Conservation (phyloP, 2,113 vertebrate species). For the Uropsilus gracilis region DNA sequence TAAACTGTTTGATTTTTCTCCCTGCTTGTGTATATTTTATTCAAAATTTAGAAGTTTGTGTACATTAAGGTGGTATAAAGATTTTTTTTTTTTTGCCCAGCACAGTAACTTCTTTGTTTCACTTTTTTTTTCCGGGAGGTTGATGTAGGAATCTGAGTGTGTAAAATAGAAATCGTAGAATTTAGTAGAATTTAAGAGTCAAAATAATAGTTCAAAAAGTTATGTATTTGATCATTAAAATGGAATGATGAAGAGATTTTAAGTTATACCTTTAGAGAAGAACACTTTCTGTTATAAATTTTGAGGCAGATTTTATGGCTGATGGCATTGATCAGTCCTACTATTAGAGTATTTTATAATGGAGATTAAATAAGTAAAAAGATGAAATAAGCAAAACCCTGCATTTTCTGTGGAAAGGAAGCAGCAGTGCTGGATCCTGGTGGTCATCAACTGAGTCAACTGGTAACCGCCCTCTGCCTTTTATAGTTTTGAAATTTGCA, state of each 20-base stretch:
- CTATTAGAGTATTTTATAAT: not conserved
- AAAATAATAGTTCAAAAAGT: not conserved
- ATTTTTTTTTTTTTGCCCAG: conserved; percentile 53
- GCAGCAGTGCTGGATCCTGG: not conserved
- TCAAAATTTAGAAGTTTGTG: not conserved
- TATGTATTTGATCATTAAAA: not conserved
- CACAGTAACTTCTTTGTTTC: not conserved
- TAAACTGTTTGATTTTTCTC: not conserved
- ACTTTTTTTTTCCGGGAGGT: not conserved
- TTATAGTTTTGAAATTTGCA: not conserved
- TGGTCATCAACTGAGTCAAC: not conserved
- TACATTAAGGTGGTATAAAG: not conserved
- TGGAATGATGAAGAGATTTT: not conserved
- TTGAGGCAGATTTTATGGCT: not conserved
- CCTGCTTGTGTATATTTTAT: not conserved
- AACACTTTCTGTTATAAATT: not conserved
- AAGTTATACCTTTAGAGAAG: not conserved
- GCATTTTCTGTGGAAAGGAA: not conserved
- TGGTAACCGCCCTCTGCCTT: not conserved
- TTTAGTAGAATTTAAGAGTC: conserved; percentile 18
- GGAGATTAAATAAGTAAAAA: not conserved
- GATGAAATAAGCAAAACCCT: not conserved
- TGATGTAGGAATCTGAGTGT: conserved; percentile 2
- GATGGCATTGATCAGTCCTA: not conserved
- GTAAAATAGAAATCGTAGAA: not conserved